Evolutionary conservation across 1,140 invertebrate species (phyloP).

Genomic region (Cardiocondyla obscurior): DNA sequence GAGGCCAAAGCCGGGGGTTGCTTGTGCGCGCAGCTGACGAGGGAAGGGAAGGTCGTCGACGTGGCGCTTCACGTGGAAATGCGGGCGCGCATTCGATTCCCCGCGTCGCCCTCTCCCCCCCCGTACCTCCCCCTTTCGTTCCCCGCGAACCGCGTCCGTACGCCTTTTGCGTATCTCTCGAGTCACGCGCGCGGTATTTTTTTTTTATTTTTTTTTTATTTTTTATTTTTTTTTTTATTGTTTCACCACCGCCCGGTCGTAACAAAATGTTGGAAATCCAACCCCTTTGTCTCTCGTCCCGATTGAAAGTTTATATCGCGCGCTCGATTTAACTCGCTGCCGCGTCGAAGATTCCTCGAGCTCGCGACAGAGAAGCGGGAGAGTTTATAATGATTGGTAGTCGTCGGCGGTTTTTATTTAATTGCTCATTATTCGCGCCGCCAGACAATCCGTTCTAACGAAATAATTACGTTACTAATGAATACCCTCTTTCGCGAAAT

Average conservation of each 20-base stretch:
- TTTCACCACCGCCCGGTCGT: no score
- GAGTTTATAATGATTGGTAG: background rate
- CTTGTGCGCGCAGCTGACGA: constrained; percentile 51
- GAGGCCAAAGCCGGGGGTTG: constrained; percentile 38
- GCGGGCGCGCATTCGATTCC: background rate
- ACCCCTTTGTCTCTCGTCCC: background rate
- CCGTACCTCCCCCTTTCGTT: background rate
- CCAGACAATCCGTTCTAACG: background rate
- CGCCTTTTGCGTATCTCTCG: background rate
- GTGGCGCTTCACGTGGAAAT: constrained; percentile 15
- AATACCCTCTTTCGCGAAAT: background rate
- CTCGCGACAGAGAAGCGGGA: background rate
- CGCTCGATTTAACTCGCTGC: background rate
- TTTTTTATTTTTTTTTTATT: no score
- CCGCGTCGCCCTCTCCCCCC: no score
- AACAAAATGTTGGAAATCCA: background rate
- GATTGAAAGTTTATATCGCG: background rate
- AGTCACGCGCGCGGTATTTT: background rate
- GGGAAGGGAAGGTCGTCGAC: constrained; percentile 22
- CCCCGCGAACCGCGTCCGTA: background rate
- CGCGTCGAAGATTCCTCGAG: background rate
- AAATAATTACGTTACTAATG: background rate
- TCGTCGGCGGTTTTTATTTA: background rate
- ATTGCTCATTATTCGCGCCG: background rate
- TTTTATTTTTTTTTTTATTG: no score